Conservation (phyloP, 2,113 vertebrate genomes). For the Eonycteris spelaea region DNA sequence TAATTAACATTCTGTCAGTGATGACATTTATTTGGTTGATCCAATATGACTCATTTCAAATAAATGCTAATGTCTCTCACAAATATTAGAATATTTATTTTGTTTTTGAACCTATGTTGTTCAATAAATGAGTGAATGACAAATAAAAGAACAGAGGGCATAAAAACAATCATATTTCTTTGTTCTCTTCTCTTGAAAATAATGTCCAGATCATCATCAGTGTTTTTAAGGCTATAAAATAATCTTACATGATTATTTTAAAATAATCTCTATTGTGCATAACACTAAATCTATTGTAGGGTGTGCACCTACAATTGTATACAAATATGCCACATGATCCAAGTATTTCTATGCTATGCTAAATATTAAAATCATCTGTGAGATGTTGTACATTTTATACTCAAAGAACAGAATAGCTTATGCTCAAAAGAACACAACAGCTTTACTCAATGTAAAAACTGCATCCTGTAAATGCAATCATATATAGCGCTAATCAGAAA, state of each 20-base stretch:
- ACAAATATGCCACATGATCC: background rate
- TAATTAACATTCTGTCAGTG: background rate
- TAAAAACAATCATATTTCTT: background rate
- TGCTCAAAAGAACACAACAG: background rate
- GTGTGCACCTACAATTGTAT: background rate
- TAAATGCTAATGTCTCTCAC: background rate
- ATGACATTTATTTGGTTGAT: background rate
- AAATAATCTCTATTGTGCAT: background rate
- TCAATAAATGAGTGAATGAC: background rate
- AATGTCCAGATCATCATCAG: background rate
- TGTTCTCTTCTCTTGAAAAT: background rate
- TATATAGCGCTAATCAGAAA: background rate
- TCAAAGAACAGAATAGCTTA: too few species aligned
- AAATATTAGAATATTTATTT: constrained; percentile 3
- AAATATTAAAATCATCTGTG: background rate
- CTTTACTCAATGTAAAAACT: background rate
- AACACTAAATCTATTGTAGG: background rate
- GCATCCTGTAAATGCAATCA: background rate
- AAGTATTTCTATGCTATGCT: background rate
- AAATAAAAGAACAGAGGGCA: background rate
- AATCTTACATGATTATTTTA: background rate
- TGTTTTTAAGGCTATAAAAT: background rate
- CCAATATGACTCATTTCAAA: background rate
- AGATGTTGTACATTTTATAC: background rate
- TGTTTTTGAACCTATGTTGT: background rate